Evolutionary conservation across 2,888 invertebrate genomes (phyloP).

Genomic region (Orthosia gothica): DNA sequence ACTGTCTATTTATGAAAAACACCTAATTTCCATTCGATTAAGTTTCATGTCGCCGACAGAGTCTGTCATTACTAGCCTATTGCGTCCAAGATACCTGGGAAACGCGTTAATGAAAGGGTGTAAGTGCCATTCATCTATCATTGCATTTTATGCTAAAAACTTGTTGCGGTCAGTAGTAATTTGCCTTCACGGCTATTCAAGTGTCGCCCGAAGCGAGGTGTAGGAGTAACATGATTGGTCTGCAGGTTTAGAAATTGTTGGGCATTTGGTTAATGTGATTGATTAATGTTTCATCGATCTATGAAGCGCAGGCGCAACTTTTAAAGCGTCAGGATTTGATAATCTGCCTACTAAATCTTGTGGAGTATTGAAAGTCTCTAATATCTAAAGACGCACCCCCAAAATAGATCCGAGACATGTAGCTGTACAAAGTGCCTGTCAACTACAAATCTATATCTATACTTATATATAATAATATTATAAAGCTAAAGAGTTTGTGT

Average conservation of each 20-base stretch:
- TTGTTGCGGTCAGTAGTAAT: constrained; percentile 19
- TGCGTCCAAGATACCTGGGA: constrained; percentile 54
- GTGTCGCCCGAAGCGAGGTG: constrained; percentile 31
- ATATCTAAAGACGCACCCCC: background rate
- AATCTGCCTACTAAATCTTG: background rate
- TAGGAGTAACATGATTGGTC: constrained; percentile 39
- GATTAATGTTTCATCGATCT: constrained; percentile 21
- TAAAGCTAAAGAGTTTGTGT: too few relatives aligned
- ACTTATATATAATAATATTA: too few relatives aligned
- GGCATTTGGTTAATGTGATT: constrained; percentile 30
- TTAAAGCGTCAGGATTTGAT: background rate
- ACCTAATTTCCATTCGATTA: constrained; percentile 78
- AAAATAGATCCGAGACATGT: background rate
- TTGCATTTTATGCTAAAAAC: constrained; percentile 48
- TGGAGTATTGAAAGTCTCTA: background rate
- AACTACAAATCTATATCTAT: too few relatives aligned
- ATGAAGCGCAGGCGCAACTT: constrained; percentile 3
- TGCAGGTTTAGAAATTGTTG: constrained; percentile 25
- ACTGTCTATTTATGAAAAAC: constrained; percentile 69
- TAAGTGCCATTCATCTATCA: constrained; percentile 36
- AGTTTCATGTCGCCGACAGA: constrained; percentile 70
- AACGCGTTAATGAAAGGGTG: constrained; percentile 40
- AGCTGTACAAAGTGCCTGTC: background rate
- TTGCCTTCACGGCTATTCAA: constrained; percentile 21
- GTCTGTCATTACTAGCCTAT: constrained; percentile 71